A percentile compares a stretch with the other conserved stretches of the same genome.
Conservation (phyloP, 2,797 vertebrate genomes). For the Liasis olivaceus region DNA sequence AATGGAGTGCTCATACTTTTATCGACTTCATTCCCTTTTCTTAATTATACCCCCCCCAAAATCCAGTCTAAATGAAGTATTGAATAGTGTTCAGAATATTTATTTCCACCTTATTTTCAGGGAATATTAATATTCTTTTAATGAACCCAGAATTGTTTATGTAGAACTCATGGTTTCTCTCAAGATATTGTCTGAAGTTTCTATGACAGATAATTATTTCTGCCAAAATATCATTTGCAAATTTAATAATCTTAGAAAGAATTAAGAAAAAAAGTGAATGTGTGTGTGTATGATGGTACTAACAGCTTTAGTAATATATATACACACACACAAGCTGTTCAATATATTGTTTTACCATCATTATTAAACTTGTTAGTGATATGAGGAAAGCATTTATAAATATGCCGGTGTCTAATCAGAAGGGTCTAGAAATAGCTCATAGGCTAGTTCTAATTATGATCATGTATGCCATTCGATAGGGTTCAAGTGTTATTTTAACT, state of each 20-base stretch:
- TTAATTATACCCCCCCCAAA: neutral
- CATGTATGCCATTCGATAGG: constrained; percentile 50
- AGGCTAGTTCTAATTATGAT: constrained; percentile 56
- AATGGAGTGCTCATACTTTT: constrained; percentile 20
- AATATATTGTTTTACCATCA: constrained; percentile 39
- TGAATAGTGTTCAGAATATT: neutral
- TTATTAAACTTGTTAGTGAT: constrained; percentile 44
- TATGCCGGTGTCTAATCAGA: constrained; percentile 49
- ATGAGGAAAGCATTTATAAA: constrained; percentile 65
- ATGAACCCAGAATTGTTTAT: neutral
- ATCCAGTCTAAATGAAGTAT: constrained; percentile 29
- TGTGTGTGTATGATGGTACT: neutral
- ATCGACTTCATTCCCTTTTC: neutral
- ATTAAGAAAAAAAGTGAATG: neutral
- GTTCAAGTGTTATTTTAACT: constrained; percentile 37
- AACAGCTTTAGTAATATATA: too few species aligned
- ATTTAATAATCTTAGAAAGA: neutral
- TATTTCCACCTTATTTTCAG: constrained; percentile 17
- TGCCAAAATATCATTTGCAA: neutral
- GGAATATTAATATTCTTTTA: constrained; percentile 23
- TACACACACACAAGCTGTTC: constrained; percentile 34
- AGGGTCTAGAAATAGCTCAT: constrained; percentile 56
- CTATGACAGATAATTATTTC: constrained; percentile 1
- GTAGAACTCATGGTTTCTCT: constrained; percentile 12
- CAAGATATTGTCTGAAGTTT: constrained; percentile 34